A percentile compares a stretch with the other conserved stretches of the same genome.
phyloP scores from a whole-genome alignment of 2,888 invertebrate genomes.

The Diploptera punctata region DNA sequence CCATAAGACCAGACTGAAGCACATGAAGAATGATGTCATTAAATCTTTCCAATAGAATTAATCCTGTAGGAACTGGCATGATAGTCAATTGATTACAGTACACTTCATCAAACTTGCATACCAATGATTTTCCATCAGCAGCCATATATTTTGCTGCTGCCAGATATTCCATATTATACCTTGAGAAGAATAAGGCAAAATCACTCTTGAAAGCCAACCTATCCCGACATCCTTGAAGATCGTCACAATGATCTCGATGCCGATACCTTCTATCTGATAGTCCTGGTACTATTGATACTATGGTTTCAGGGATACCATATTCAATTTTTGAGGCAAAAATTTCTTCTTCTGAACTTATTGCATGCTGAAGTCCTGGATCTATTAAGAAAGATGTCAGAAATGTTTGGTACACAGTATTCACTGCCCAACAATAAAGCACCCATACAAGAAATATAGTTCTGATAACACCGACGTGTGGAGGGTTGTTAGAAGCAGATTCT shows the following conservation, averaged over 20 bases:
- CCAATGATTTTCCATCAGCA: not conserved
- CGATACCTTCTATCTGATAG: not conserved
- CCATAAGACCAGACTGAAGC: not conserved
- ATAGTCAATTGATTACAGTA: not conserved
- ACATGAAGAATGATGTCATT: not conserved
- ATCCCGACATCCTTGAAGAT: not conserved
- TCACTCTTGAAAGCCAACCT: not conserved
- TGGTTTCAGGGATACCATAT: constrained; percentile 12
- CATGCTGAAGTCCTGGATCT: constrained; percentile 20
- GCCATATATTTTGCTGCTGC: constrained; percentile 5
- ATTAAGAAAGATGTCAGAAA: constrained; percentile 21
- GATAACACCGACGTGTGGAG: not conserved
- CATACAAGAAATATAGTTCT: not conserved
- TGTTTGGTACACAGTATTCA: constrained; percentile 30
- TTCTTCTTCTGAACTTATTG: constrained; percentile 11
- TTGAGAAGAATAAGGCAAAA: constrained; percentile 9
- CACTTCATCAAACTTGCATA: constrained; percentile 2
- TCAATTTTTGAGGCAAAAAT: constrained; percentile 18
- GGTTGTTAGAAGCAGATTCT: no score
- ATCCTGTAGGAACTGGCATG: constrained; percentile 1
- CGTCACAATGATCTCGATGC: not conserved
- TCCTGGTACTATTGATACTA: constrained; percentile 4
- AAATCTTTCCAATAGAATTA: not conserved
- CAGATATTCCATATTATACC: constrained; percentile 10
- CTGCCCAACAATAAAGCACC: constrained; percentile 15